Evolutionary conservation across 2,113 vertebrate genomes (phyloP).

Genomic region (Thamnophis sirtalis): DNA sequence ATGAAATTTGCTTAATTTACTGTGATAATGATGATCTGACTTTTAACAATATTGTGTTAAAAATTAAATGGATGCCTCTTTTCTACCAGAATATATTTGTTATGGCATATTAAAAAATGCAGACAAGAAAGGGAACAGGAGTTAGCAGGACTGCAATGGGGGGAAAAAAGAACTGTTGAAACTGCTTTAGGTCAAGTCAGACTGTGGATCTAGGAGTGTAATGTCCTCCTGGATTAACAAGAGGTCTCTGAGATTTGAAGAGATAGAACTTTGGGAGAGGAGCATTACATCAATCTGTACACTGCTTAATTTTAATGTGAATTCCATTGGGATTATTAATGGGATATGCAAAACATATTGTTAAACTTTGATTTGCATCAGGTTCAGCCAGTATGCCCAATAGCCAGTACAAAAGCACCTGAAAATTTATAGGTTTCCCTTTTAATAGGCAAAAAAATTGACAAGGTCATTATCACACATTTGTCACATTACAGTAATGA

Average conservation of each 20-base stretch:
- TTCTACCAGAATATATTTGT: background rate
- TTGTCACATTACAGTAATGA: background rate
- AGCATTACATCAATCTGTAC: no score
- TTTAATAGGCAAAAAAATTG: background rate
- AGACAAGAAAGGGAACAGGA: background rate
- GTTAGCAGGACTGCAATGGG: background rate
- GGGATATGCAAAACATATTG: background rate
- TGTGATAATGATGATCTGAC: background rate
- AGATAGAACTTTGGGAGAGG: background rate
- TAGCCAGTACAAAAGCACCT: background rate
- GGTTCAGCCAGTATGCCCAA: background rate
- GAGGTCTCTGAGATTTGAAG: background rate
- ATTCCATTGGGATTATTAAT: background rate
- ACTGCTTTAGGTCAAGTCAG: background rate
- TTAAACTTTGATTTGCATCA: background rate
- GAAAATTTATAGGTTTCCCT: background rate
- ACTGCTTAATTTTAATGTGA: background rate
- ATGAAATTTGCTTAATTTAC: background rate
- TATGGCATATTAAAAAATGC: background rate
- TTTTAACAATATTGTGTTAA: background rate
- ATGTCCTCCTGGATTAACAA: background rate
- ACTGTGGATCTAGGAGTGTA: background rate
- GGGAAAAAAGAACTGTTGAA: background rate
- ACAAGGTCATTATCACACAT: background rate
- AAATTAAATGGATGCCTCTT: background rate